Base-by-base conservation (phyloP, 2,113 vertebrate species). In the Epinephelus lanceolatus region DNA sequence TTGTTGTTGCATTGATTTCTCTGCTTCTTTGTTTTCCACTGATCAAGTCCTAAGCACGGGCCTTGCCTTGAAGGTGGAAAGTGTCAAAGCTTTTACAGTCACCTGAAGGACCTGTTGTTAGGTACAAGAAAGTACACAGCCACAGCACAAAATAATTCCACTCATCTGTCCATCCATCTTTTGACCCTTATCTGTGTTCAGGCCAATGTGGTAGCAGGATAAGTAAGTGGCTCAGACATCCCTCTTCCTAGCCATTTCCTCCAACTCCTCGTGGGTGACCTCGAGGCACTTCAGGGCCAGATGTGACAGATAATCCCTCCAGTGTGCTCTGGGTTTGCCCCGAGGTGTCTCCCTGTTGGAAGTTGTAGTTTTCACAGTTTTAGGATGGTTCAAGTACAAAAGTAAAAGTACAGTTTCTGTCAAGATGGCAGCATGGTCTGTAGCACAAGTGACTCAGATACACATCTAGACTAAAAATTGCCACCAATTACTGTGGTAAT, bases 1-100 rank as follows among this genome's bases (percentile, higher is more conserved):
- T 89, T 86, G 85, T 80, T 78, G 79, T 74, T 75, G 21, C 79
- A 93, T 93, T 86, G 84, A 90, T 86, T 80, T 73, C 79, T 79
- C 60, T 68, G 76, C 83, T 56, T 68, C 49, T 86, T 78, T 76
- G 63, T 77, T 81, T 63, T 21, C 53, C 47, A 76, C 83, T 78
- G 74, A 66, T 83, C 69, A 81, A 62, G 72, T 71, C 78, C 61
- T 65, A 57, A 45, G 10, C 53, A 67, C 3, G 1, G 37, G 25
- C 62, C 47, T 52, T 30, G 23, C 53, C 19, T 68, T 59, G 14
- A 57, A 42, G 66, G 55, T 33, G 53, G 52, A 74, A 72, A 37
- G 53, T 60, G 52, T 65, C 59, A 59, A 62, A 52, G 55, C 63
- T 69, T 86, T 65, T 14, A 52, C 27, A 66, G 59, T 57, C 27